Conservation (phyloP, 2,797 vertebrate species). For the Cyprinella venusta region DNA sequence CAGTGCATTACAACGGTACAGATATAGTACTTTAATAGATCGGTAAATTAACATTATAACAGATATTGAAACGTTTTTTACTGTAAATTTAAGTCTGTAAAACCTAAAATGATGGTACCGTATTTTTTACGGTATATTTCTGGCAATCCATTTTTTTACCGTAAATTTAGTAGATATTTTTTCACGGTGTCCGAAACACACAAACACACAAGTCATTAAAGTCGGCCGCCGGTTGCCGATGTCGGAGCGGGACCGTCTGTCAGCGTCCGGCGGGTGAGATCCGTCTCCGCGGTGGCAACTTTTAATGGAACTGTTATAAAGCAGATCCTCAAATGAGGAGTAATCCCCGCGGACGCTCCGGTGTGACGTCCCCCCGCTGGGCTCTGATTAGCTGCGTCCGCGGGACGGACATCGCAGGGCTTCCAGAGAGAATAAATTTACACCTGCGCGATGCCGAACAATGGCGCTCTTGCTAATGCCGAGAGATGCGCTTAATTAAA, state of each 20-base stretch:
- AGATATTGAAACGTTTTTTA: too few species aligned
- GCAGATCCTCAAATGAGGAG: slow-evolving; percentile 91
- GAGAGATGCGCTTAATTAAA: slow-evolving; percentile 93
- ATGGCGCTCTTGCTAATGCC: slow-evolving; percentile 62
- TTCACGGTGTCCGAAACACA: background rate
- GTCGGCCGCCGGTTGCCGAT: background rate
- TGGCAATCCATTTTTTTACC: too few species aligned
- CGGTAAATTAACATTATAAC: too few species aligned
- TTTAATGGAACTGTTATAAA: slow-evolving; percentile 94
- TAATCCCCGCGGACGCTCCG: slow-evolving; percentile 88
- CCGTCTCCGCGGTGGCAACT: slow-evolving; percentile 79
- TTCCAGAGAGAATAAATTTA: slow-evolving; percentile 93
- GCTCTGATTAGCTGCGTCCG: slow-evolving; percentile 91
- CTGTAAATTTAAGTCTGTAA: too few species aligned
- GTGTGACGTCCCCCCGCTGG: slow-evolving; percentile 84
- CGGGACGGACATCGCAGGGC: slow-evolving; percentile 80
- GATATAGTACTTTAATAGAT: too few species aligned
- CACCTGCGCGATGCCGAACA: slow-evolving; percentile 88
- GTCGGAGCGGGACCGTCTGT: background rate
- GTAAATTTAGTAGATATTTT: too few species aligned
- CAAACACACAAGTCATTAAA: slow-evolving; percentile 28
- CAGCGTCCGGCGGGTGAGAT: slow-evolving; percentile 71
- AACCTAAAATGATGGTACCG: too few species aligned
- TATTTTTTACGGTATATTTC: too few species aligned
- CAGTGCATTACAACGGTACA: too few species aligned